These are phyloP conservation scores for Heliconius nattereri DNA, from an alignment of 1,140 invertebrate genomes.

Conservation along the genomic window DNA sequence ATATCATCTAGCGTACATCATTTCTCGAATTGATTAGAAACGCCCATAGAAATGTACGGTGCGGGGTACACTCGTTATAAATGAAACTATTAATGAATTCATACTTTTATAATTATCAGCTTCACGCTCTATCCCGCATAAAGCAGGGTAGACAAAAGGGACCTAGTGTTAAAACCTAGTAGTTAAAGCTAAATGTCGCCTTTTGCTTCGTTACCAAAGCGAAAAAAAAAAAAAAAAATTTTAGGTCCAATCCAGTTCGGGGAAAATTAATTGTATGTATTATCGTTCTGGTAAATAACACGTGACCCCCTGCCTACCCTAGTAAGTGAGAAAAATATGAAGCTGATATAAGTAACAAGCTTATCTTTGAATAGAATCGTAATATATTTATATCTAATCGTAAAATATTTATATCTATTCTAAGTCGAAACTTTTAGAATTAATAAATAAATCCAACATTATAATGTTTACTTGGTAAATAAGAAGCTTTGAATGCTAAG, in stretches of 20 bases:
- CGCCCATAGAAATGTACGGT: neutral
- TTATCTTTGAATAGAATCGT: neutral
- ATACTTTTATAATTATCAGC: no score
- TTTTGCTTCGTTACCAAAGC: no score
- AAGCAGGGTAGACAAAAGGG: no score
- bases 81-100: neutral
- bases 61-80: neutral
- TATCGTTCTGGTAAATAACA: no score
- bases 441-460: neutral
- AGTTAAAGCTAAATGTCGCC: no score
- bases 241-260: no score
- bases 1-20: neutral
- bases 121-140: neutral
- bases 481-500: conserved; percentile 8
- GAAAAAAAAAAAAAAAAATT: no score
- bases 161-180: no score
- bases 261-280: no score
- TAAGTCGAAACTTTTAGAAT: neutral
- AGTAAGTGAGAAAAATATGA: no score
- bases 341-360: no score
- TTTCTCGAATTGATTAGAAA: conserved; percentile 8
- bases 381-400: neutral
- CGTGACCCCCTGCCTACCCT: no score
- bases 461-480: neutral
- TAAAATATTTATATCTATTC: neutral